A percentile compares a stretch with the other conserved stretches of the same genome.
Conservation (phyloP, 2,113 vertebrate species). For the Megaceryle maxima region DNA sequence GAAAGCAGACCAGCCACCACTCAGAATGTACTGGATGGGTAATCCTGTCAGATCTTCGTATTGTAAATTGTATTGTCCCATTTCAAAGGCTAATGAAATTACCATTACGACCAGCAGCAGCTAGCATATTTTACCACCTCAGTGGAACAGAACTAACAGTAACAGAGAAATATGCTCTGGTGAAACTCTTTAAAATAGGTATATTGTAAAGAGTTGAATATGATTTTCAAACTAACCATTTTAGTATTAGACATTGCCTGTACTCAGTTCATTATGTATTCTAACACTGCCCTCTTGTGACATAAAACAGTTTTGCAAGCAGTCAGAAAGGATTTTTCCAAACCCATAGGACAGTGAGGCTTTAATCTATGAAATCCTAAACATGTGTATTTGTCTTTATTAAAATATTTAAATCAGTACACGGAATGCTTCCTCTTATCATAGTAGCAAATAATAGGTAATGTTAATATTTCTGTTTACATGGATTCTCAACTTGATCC, state of each 20-base stretch:
- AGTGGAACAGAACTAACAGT: not conserved
- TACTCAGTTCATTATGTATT: not conserved
- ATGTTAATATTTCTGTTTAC: not conserved
- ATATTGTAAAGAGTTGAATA: not conserved
- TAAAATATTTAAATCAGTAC: not conserved
- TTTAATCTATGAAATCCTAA: not conserved
- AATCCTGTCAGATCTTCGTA: not conserved
- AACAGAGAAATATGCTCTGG: not conserved
- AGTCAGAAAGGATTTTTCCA: not conserved
- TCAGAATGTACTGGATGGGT: not conserved
- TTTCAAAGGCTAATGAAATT: not conserved
- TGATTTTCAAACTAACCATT: not conserved
- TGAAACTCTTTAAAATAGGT: not conserved
- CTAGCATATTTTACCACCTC: not conserved
- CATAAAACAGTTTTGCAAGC: not conserved
- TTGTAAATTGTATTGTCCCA: not conserved
- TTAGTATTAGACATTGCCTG: not conserved
- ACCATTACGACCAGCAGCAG: not conserved
- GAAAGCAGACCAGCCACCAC: not conserved
- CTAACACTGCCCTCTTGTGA: slow-evolving; percentile 71
- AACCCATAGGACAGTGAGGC: not conserved
- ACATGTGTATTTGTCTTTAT: not conserved
- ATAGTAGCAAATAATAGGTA: not conserved
- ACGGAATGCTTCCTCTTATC: not conserved
- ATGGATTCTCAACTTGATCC: not conserved